Conservation (phyloP, 1,140 invertebrate genomes). For the Drosophila sucinea region DNA sequence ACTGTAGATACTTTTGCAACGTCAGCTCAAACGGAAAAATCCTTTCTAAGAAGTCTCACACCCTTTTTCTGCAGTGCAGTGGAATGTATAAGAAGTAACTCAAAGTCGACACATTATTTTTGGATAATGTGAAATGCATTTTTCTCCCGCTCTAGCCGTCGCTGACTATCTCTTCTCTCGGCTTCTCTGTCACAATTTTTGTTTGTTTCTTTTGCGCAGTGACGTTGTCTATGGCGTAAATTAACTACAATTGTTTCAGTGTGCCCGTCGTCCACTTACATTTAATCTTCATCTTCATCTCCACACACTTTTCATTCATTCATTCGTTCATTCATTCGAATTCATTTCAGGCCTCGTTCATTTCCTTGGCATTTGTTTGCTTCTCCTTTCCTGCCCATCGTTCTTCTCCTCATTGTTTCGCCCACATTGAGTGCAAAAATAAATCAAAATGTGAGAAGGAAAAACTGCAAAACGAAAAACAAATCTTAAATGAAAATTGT, state of each 20-base stretch:
- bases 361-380: conserved; percentile 63
- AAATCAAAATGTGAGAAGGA: conserved; percentile 66
- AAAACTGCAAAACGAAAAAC: conserved; percentile 56
- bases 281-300: conserved; percentile 74
- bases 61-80: too few species aligned
- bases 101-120: conserved; percentile 21
- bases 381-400: conserved; percentile 34
- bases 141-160: conserved; percentile 23
- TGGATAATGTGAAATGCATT: conserved; percentile 77
- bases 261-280: conserved; percentile 61
- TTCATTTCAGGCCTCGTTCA: conserved; percentile 64
- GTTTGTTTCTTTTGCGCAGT: neutral
- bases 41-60: too few species aligned
- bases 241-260: conserved; percentile 78
- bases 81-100: neutral
- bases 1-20: too few species aligned
- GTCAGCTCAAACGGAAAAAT: too few species aligned
- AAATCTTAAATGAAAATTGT: conserved; percentile 80
- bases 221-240: conserved; percentile 55
- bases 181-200: neutral
- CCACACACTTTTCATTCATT: conserved; percentile 56
- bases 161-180: neutral
- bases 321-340: conserved; percentile 52
- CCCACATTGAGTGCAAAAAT: conserved; percentile 70
- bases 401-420: conserved; percentile 12